Evolutionary conservation across 1,140 invertebrate genomes (phyloP), one percentile per base, ranked within the genome.

Genomic region (Hetaerina americana): DNA sequence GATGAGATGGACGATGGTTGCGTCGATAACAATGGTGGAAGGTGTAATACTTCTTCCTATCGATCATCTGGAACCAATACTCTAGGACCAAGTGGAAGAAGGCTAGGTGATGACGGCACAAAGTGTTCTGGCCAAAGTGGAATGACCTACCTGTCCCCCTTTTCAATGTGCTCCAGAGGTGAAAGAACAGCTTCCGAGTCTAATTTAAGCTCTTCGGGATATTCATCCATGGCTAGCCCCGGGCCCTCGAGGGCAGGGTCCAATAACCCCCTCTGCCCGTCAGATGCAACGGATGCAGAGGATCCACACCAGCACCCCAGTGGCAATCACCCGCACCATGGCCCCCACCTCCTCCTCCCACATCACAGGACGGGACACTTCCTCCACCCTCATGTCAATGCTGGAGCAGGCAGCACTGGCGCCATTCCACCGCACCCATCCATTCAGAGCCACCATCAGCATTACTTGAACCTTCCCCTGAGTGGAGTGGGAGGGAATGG

Each of bases 191-290:
- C 89, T 18, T 92, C 90, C 0, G 90, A 92, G 79, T 91, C 89
- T 0, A 92, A 92, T 79, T 79, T 92, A 25, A 91, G 89, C 72
- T 91, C 90, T 10, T 91, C 89, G 0, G 91, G 91, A n/a, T 92
- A 92, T 76, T 90, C 88, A 73, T 91, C 90, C 5, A 91, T 92
- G 87, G 89, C 90, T 1, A 90, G 88, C 80, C 90, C 90, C 0
- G 90, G 89, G 0, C 88, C 89, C 0, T 91, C 89, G 0, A 81
- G 90, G 67, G 91, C 90, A 78, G 89, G 89, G 10, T 91, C 89
- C 0, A 91, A 87, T 75, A 92, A 90, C 79, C 90, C 90, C 1
- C 77, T 92, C 0, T 90, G 87, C 77, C 85, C 87, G 3, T 85
- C 85, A 6, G 88, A 90, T 80, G 25, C 24, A 3, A 28, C 25